Evolutionary conservation across 1,140 invertebrate species (phyloP), one percentile per base, ranked within the genome.

Genomic region (Drosophila rhopaloa): DNA sequence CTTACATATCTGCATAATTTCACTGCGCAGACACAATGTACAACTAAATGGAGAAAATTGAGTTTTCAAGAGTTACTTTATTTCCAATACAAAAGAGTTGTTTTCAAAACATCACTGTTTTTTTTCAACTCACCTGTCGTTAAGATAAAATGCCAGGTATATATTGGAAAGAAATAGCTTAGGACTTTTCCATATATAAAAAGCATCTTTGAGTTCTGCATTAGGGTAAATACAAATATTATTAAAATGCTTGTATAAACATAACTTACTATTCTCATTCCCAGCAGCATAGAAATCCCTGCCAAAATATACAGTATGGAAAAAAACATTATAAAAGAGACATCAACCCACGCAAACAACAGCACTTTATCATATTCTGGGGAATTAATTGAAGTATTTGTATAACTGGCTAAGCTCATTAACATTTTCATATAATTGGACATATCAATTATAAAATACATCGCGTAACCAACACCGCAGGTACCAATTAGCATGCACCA

Each of bases 371-470:
- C 2, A 43, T 32, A 38, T 38, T 38, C 10, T 38, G 9, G 9
- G 4, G 10, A 38, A 11, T 38, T 4, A 9, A 38, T 38, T 13
- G 37, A 38, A 38, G 10, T 4, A 11, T 9, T 38, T 38, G 11
- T 38, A 38, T 38, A 11, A 10, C 37, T 46, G 16, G 10, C 3
- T 46, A 46, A 46, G 16, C 11, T 19, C 16, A 19, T 19, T 24
- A 46, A 19, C 3, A 46, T 24, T 11, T 11, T 5, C 1, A 24
- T 24, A 46, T 44, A 46, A 7, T 46, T 24, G 16, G 14, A 10
- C 1, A 46, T 46, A 46, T 46, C 44, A 11, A 46, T 46, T 46
- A 46, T 24, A 19, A 46, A 46, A 24, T 19, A 46, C 16, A 46
- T 11, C 9, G 44, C 8, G 16, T 46, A 46, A 5, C 44, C 44